Base-by-base conservation (phyloP, 2,113 vertebrate species). In the Anarhynchus alexandrinus region DNA sequence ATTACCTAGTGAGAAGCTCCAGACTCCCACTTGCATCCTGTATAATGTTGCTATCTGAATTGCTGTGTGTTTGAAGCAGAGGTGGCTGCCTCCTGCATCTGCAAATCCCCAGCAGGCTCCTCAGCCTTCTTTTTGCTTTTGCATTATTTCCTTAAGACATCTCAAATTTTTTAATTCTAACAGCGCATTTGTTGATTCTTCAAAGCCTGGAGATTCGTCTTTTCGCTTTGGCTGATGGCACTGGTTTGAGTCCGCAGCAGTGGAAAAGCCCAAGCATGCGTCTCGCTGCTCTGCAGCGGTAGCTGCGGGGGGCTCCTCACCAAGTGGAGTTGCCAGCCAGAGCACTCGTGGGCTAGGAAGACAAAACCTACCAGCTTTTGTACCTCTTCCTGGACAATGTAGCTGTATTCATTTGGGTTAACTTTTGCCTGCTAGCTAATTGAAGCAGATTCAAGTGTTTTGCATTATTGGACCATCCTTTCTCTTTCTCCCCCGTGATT, bases 251-350 rank as follows among this genome's bases (percentile, higher is more conserved):
- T 8, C 30, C 1, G 11, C 40, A 64, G 40, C 47, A 23, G 19
- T 26, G 55, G 59, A 51, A 11, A 27, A 47, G 20, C 27, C 5
- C 0, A 0, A 70, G 42, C 3, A 3, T 3, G 34, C 54, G 15
- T 9, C 11, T 81, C 3, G 1, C 23, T 61, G 45, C 42, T 66
- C n/a, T 32, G 29, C 65, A 86, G 42, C 0, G 2, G 6, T 7
- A 36, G n/a, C 45, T 66, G 11, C 0, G 0, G 7, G 15, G 22
- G 47, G 43, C 55, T 57, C n/a, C 62, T 74, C 22, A 27, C 11
- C 54, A 16, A 5, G 25, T 9, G 32, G 49, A 0, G 1, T 26
- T 34, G 59, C 15, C 51, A 73, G 65, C 29, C 85, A 45, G 66
- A 36, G 49, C 47, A 45, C 1, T 9, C n/a, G 22, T 0, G 9